These are phyloP conservation scores for Sternotherus odoratus DNA, from an alignment of 2,797 vertebrate genomes.

Conservation along the genomic window DNA sequence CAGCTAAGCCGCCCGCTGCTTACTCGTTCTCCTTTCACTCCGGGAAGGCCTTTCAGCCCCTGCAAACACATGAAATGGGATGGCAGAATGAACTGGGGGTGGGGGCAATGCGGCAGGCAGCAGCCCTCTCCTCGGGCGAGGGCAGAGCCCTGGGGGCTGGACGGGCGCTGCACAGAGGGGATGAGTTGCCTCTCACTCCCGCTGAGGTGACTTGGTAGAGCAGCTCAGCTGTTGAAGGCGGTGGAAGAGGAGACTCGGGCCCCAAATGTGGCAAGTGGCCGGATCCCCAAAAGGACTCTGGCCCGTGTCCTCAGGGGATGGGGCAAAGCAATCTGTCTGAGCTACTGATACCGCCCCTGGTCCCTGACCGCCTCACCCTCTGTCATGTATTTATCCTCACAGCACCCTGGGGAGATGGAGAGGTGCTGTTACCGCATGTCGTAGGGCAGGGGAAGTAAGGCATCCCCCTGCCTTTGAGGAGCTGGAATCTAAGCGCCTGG, in stretches of 20 bases:
- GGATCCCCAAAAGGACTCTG: background rate
- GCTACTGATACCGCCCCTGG: background rate
- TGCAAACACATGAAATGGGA: conserved; percentile 52
- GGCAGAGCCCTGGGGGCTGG: background rate
- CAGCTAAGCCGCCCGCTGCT: background rate
- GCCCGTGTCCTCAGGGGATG: background rate
- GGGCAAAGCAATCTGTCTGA: background rate
- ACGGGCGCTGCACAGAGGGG: background rate
- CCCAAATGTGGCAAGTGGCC: background rate
- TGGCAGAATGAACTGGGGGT: fast-evolving
- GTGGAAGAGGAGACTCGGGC: background rate
- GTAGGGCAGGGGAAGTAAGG: background rate
- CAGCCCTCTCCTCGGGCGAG: background rate
- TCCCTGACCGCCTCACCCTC: background rate
- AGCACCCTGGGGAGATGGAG: background rate
- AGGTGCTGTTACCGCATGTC: background rate
- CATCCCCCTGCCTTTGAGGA: background rate
- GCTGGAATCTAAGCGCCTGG: background rate
- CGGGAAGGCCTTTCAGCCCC: conserved; percentile 86
- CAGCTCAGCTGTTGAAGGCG: background rate
- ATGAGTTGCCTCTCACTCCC: background rate
- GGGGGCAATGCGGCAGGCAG: background rate
- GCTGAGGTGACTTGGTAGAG: fast-evolving
- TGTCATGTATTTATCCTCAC: background rate
- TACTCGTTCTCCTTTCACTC: conserved; percentile 88